Evolutionary conservation across 1,140 invertebrate species (phyloP).

Genomic region (Euschistus heros): DNA sequence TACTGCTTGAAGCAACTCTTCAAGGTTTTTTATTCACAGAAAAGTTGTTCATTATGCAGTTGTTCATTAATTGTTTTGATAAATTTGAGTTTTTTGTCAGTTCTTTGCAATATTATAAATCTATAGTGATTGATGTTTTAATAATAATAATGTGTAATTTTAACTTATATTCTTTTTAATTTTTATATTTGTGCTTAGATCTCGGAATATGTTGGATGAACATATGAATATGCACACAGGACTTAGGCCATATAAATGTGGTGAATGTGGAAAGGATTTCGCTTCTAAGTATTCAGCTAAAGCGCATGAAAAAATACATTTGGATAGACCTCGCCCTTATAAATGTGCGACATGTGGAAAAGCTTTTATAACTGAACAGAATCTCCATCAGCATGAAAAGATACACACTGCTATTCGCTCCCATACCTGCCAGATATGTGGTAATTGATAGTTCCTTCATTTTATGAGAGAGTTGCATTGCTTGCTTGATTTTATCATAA

Average conservation of each 20-base stretch:
- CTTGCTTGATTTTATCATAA: too few relatives aligned
- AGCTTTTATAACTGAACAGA: constrained; percentile 61
- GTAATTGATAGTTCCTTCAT: constrained; percentile 36
- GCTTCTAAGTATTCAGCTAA: constrained; percentile 66
- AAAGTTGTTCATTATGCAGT: too few relatives aligned
- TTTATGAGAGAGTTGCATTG: too few relatives aligned
- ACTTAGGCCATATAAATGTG: constrained; percentile 51
- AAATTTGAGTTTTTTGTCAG: too few relatives aligned
- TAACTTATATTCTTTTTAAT: too few relatives aligned
- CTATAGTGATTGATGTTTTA: too few relatives aligned
- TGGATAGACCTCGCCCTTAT: constrained; percentile 52
- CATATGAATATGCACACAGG: constrained; percentile 61
- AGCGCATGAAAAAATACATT: constrained; percentile 62
- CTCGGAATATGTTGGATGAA: constrained; percentile 53
- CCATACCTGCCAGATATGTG: constrained; percentile 58
- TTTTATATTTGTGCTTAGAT: constrained; percentile 40
- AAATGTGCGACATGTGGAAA: constrained; percentile 56
- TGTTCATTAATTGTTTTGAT: too few relatives aligned
- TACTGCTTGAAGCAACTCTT: too few relatives aligned
- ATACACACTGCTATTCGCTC: constrained; percentile 59
- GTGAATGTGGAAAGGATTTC: constrained; percentile 57
- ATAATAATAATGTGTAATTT: too few relatives aligned
- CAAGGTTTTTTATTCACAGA: too few relatives aligned
- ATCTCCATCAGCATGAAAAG: constrained; percentile 58
- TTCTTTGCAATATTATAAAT: too few relatives aligned